phyloP scores from a whole-genome alignment of 2,797 vertebrate genomes.

The Halcyon smyrnensis region DNA sequence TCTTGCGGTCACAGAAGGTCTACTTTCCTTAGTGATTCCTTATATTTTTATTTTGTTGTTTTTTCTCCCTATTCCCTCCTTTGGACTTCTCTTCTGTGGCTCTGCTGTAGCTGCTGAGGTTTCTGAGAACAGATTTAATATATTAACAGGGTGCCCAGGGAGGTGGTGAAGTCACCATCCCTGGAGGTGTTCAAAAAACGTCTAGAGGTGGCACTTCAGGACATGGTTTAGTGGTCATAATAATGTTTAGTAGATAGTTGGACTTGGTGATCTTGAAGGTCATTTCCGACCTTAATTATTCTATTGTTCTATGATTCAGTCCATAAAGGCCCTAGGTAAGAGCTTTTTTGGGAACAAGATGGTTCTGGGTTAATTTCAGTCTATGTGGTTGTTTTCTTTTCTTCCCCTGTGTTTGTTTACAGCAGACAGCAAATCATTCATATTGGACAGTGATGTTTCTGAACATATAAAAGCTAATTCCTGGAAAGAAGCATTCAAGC shows the following conservation, averaged over 20 bases:
- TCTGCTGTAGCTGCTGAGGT: not conserved
- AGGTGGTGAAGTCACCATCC: no score
- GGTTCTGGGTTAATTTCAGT: not conserved
- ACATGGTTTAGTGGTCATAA: no score
- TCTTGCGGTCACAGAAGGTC: not conserved
- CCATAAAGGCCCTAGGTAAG: not conserved
- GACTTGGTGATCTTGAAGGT: no score
- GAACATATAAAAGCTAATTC: not conserved
- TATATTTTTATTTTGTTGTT: not conserved
- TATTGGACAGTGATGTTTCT: not conserved
- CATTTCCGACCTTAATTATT: no score
- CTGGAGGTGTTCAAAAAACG: no score
- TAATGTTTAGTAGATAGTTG: no score
- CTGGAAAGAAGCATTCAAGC: not conserved
- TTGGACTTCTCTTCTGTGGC: not conserved
- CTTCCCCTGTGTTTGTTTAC: not conserved
- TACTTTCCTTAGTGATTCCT: not conserved
- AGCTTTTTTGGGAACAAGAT: not conserved
- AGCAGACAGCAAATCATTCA: not conserved
- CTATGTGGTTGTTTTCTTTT: not conserved
- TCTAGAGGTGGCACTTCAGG: no score
- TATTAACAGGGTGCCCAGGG: not conserved
- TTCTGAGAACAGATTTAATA: not conserved
- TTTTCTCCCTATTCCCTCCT: not conserved
- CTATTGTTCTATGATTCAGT: not conserved